These are phyloP conservation scores for Argyrosomus japonicus DNA, from an alignment of 2,113 vertebrate genomes.

Conservation along the genomic window DNA sequence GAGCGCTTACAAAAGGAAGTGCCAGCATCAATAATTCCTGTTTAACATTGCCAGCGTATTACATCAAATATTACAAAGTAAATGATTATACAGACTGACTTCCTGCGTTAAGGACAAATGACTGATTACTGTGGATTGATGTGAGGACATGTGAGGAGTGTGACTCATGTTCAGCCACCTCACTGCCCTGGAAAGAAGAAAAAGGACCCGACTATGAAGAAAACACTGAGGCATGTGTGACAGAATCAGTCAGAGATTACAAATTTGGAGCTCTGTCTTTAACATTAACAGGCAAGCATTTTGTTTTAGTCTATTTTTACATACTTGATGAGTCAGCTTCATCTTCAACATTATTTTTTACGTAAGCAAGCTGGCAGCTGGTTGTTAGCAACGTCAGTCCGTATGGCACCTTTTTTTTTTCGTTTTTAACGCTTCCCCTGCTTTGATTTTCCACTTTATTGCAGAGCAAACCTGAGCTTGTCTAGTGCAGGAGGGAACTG, in stretches of 20 bases:
- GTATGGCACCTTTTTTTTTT: background rate
- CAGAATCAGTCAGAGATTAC: background rate
- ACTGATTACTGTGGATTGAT: background rate
- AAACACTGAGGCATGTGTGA: background rate
- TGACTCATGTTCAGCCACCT: background rate
- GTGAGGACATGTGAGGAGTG: background rate
- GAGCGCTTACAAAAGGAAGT: background rate
- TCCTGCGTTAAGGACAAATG: too few relatives aligned
- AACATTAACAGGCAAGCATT: background rate
- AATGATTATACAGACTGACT: too few relatives aligned
- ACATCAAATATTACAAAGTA: too few relatives aligned
- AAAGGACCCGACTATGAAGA: too few relatives aligned
- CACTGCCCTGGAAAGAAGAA: background rate
- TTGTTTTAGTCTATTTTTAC: background rate
- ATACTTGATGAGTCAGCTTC: background rate
- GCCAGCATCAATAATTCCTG: too few relatives aligned
- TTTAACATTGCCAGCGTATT: too few relatives aligned
- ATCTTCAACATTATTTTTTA: background rate
- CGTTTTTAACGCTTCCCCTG: background rate
- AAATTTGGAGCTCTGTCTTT: background rate
- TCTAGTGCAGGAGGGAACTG: background rate
- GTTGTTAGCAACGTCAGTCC: background rate
- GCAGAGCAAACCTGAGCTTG: slow-evolving; percentile 17
- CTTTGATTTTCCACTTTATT: slow-evolving; percentile 16
- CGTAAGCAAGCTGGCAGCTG: slow-evolving; percentile 9